Base-by-base conservation (phyloP, 2,113 vertebrate genomes). In the Ceyx margarethae region DNA sequence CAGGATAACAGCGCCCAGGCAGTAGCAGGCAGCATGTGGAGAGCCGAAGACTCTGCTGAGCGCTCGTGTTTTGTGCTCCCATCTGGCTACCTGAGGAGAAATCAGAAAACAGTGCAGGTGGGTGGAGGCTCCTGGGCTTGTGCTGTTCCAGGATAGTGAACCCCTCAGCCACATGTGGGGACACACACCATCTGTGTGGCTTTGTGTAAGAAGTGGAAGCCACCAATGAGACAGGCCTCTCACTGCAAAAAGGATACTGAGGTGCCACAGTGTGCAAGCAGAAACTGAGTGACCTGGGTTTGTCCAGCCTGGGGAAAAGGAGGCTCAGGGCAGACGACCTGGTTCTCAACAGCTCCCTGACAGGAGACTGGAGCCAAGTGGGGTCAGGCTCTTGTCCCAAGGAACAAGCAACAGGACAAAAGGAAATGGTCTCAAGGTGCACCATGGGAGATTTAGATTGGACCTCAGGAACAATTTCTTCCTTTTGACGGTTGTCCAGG, bases 21-120 rank as follows among this genome's bases (percentile, higher is more conserved):
- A 95, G 96, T 98, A 99, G 90, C 99, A 99, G 87, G 98, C 99
- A 76, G 96, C 12, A 28, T 67, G 94, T 0, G 99, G 98, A 51
- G 98, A 98, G 11, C 98, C 97, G 2, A 98, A 98, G 79, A 98
- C 60, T 64, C 46, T 93, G 81, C 98, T 98, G 90, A 99, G 97
- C 0, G 94, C 94, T 58, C 90, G 97, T 0, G 98, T 99, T 43
- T 87, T 97, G 94, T 99, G 98, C 74, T 99, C 99, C 99, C 98
- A 99, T 94, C 98, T 97, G 7, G 98, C 99, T 31, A 99, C 98
- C 99, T 99, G 94, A 11, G 73, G 12, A 67, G 64, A 84, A 13
- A 89, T 88, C 28, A 61, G 54, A 91, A 91, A 72, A 83, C 23
- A 89, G 26, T 19, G 78, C 16, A 11, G 72, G 90, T 81, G 71